These are phyloP conservation scores for Chrysolophus pictus DNA, from an alignment of 2,797 vertebrate genomes.

Conservation along the genomic window DNA sequence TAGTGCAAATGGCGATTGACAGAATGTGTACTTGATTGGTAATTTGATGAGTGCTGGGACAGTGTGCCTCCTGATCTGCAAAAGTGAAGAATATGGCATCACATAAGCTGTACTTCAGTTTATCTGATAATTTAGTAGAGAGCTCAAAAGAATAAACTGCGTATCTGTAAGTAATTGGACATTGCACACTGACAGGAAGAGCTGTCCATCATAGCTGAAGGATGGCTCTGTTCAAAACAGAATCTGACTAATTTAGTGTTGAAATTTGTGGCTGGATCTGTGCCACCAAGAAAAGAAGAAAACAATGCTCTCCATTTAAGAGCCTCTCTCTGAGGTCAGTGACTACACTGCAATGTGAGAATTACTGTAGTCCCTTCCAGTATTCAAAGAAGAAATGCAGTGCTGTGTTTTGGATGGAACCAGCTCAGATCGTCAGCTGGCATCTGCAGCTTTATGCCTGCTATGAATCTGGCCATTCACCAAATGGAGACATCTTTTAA, in stretches of 20 bases:
- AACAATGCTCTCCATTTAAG: background rate
- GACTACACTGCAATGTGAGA: background rate
- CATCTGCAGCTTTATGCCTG: background rate
- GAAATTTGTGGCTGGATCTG: background rate
- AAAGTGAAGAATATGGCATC: background rate
- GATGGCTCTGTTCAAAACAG: background rate
- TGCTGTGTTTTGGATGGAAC: background rate
- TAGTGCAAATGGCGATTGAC: background rate
- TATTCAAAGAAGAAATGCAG: background rate
- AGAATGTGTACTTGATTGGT: background rate
- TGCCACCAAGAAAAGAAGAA: background rate
- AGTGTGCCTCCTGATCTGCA: background rate
- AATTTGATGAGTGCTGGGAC: background rate
- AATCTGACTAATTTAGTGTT: background rate
- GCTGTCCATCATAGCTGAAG: background rate
- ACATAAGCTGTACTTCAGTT: background rate
- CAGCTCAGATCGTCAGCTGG: background rate
- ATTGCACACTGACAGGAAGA: background rate
- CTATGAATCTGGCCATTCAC: background rate
- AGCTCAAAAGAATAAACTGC: background rate
- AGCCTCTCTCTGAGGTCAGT: background rate
- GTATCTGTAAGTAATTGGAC: background rate
- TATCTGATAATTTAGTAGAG: background rate
- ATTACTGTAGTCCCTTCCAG: background rate
- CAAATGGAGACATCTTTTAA: constrained; percentile 24